phyloP scores from a whole-genome alignment of 2,888 invertebrate genomes.

The Harpalus rubripes region DNA sequence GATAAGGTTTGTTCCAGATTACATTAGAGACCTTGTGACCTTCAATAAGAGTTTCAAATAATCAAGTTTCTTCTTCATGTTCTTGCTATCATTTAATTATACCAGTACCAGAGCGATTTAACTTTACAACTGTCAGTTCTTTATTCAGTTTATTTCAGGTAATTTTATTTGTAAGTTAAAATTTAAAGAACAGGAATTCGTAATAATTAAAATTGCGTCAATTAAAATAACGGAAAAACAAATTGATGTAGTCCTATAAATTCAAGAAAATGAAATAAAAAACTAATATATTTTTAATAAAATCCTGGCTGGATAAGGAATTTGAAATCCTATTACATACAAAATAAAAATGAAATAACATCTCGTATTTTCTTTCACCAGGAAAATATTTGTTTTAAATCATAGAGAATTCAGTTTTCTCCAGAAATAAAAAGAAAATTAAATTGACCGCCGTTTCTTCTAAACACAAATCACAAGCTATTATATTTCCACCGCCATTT shows the following conservation, averaged over 20 bases:
- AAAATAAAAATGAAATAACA: constrained; percentile 4
- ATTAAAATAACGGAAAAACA: background rate
- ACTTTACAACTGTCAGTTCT: background rate
- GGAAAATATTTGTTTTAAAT: constrained; percentile 34
- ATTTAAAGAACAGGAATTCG: background rate
- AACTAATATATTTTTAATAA: background rate
- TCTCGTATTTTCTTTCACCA: constrained; percentile 6
- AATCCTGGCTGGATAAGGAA: too few relatives aligned
- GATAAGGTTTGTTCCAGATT: background rate
- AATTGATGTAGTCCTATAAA: too few relatives aligned
- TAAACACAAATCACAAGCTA: background rate
- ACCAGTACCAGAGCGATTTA: background rate
- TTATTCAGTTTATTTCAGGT: background rate
- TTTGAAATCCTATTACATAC: too few relatives aligned
- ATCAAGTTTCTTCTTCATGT: background rate
- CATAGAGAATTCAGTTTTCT: constrained; percentile 26
- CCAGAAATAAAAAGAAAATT: constrained; percentile 26
- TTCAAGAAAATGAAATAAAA: too few relatives aligned
- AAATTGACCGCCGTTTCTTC: background rate
- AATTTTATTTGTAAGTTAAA: background rate
- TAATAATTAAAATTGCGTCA: background rate
- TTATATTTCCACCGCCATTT: constrained; percentile 22
- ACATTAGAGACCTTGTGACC: background rate
- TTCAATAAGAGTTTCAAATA: constrained; percentile 2
- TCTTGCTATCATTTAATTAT: background rate